Conservation (phyloP, 2,113 vertebrate genomes). For the Anguilla japonica region DNA sequence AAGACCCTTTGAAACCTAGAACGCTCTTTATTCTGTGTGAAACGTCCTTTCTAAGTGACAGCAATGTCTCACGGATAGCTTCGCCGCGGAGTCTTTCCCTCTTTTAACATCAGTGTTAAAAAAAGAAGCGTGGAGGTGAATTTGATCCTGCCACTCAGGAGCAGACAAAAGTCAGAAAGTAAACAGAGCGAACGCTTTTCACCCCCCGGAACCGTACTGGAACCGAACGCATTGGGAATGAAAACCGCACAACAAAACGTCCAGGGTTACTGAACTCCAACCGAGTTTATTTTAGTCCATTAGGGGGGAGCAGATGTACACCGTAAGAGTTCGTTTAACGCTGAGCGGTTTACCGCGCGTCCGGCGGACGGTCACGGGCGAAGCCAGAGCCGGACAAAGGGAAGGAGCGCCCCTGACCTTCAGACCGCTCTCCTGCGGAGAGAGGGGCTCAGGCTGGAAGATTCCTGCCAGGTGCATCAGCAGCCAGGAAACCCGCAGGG, state of each 20-base stretch:
- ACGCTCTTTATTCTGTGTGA: neutral
- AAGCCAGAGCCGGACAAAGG: neutral
- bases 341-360: too few relatives aligned
- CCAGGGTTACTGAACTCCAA: too few relatives aligned
- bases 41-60: neutral
- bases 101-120: neutral
- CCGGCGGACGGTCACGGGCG: too few relatives aligned
- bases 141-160: neutral
- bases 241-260: neutral
- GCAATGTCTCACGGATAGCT: neutral
- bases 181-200: neutral
- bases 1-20: neutral
- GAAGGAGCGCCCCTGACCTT: neutral
- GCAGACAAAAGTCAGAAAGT: neutral
- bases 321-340: too few relatives aligned
- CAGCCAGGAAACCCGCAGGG: neutral
- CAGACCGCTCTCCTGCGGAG: neutral
- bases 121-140: neutral
- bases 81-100: neutral
- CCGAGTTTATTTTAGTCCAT: too few relatives aligned
- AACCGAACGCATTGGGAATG: neutral
- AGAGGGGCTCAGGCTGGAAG: neutral
- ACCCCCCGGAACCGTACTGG: neutral
- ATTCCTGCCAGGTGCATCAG: slow-evolving; percentile 18
- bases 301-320: too few relatives aligned